phyloP scores from a whole-genome alignment of 2,888 invertebrate species.

The Barypeithes pellucidus region DNA sequence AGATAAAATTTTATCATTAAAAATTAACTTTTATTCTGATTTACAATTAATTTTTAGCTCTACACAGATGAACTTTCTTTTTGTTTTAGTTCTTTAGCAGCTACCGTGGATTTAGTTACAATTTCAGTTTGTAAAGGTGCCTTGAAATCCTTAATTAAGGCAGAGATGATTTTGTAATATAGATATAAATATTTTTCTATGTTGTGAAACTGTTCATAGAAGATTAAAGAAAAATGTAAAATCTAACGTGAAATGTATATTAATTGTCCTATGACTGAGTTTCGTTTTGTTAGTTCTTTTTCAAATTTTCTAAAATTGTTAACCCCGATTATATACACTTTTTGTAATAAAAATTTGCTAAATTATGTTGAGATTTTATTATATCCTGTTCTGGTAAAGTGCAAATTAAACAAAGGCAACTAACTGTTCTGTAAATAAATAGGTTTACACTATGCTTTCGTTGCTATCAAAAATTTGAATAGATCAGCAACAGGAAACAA shows the following conservation, averaged over 20 bases:
- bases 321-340: conserved; percentile 66
- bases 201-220: conserved; percentile 74
- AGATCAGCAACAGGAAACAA: too few relatives aligned
- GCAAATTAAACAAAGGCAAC: background rate
- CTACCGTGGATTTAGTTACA: conserved; percentile 62
- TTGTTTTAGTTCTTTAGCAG: conserved; percentile 38
- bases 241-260: conserved; percentile 68
- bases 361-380: conserved; percentile 12
- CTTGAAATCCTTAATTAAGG: conserved; percentile 76
- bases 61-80: background rate
- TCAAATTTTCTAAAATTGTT: conserved; percentile 64
- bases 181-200: conserved; percentile 81
- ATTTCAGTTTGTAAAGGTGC: conserved; percentile 71
- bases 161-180: conserved; percentile 80
- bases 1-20: too few relatives aligned
- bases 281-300: conserved; percentile 58
- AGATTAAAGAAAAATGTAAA: conserved; percentile 61
- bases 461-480: too few relatives aligned
- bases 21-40: conserved; percentile 15
- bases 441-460: too few relatives aligned
- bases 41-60: background rate
- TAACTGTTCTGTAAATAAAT: background rate
- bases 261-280: conserved; percentile 66
- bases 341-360: conserved; percentile 63
- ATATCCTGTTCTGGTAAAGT: background rate